Percentiles rank a stretch among this genome's conserved stretches.
These are phyloP conservation scores for Drosophila tripunctata DNA, from an alignment of 2,888 invertebrate species.

Conservation along the genomic window DNA sequence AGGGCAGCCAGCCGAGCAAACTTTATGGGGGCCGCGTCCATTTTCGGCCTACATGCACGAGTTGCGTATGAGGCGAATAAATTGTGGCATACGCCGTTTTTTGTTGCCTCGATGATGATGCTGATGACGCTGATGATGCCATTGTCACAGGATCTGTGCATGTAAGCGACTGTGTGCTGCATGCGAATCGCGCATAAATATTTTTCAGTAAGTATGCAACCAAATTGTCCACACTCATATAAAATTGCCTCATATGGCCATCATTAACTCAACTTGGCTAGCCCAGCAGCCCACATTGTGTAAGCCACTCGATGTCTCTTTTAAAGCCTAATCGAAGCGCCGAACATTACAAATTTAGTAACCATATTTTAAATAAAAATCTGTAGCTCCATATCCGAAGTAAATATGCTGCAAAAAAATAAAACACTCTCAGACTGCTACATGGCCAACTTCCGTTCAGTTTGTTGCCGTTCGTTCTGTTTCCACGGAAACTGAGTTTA, in stretches of 20 bases:
- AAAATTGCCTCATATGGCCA: conserved; percentile 31
- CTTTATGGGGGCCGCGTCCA: conserved; percentile 48
- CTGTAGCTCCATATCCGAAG: too few species aligned
- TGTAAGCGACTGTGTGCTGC: conserved; percentile 18
- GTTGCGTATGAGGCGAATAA: conserved; percentile 43
- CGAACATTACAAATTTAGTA: too few species aligned
- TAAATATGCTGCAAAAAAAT: not conserved
- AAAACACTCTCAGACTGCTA: not conserved
- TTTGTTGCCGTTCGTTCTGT: not conserved
- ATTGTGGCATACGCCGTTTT: conserved; percentile 48
- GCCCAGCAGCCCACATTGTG: conserved; percentile 16
- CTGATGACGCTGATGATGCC: conserved; percentile 34
- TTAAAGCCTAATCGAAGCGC: conserved; percentile 28
- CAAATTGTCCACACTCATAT: conserved; percentile 36
- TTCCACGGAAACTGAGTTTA: conserved; percentile 22
- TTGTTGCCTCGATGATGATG: not conserved
- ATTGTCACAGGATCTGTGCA: conserved; percentile 25
- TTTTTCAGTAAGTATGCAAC: conserved; percentile 60
- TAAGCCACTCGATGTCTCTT: not conserved
- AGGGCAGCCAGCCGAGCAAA: conserved; percentile 58
- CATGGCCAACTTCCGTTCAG: conserved; percentile 12
- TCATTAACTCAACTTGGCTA: conserved; percentile 57
- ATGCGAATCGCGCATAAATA: conserved; percentile 37
- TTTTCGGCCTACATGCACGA: conserved; percentile 34
- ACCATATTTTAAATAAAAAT: too few species aligned